phyloP scores from a whole-genome alignment of 2,113 vertebrate species.

The Pungitius pungitius region DNA sequence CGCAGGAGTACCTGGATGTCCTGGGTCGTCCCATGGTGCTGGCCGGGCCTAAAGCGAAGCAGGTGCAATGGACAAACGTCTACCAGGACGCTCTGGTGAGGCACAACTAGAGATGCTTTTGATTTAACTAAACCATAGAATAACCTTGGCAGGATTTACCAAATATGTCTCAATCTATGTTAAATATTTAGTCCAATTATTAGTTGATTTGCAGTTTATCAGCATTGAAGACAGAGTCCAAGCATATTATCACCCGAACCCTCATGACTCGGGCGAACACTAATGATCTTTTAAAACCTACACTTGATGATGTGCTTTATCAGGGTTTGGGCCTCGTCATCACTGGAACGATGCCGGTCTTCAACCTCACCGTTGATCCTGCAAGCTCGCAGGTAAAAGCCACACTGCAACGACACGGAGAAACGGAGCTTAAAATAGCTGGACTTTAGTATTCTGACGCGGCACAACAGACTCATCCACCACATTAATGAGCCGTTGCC shows the following conservation, averaged over 20 bases:
- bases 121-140: neutral
- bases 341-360: constrained; percentile 95
- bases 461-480: neutral
- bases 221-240: neutral
- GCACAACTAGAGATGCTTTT: neutral
- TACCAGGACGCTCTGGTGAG: constrained; percentile 97
- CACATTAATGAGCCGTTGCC: constrained; percentile 1
- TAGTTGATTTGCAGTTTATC: neutral
- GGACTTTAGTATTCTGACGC: neutral
- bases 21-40: constrained; percentile 97
- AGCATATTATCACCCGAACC: no score
- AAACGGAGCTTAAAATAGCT: neutral
- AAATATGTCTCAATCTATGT: neutral
- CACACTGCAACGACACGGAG: neutral
- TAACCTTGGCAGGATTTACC: neutral
- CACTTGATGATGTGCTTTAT: neutral
- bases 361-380: constrained; percentile 91
- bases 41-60: constrained; percentile 91
- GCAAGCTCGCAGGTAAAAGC: constrained; percentile 84
- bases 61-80: constrained; percentile 98
- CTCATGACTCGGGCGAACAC: no score
- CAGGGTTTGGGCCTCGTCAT: constrained; percentile 96
- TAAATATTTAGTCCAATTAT: neutral
- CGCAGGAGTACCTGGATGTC: constrained; percentile 96
- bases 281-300: neutral